Percentiles rank a stretch among this genome's conserved stretches.
phyloP scores from a whole-genome alignment of 2,113 vertebrate species.

The Mesitornis unicolor region DNA sequence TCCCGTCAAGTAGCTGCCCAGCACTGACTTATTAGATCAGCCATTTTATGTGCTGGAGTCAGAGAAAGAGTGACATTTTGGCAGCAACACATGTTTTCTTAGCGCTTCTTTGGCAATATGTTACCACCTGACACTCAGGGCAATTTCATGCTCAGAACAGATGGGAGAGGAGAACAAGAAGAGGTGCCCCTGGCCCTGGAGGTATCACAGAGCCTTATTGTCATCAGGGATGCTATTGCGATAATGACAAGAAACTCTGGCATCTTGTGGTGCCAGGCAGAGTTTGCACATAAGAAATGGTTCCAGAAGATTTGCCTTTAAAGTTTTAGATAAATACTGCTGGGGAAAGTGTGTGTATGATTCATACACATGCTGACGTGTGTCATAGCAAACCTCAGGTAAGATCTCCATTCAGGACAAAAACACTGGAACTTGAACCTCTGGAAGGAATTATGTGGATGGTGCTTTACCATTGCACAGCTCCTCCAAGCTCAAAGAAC shows the following conservation, averaged over 20 bases:
- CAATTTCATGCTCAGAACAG: not conserved
- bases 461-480: not conserved
- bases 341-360: not conserved
- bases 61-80: not conserved
- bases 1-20: not conserved
- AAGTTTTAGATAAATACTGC: not conserved
- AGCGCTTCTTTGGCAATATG: not conserved
- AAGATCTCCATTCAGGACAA: not conserved
- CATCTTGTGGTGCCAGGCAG: not conserved
- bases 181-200: not conserved
- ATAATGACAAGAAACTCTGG: not conserved
- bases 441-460: not conserved
- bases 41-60: not conserved
- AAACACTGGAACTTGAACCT: not conserved
- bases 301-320: not conserved
- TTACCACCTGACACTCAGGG: not conserved
- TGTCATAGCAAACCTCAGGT: not conserved
- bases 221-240: not conserved
- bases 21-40: not conserved
- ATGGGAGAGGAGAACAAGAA: not conserved
- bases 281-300: not conserved
- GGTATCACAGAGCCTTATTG: not conserved
- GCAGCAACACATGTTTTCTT: not conserved
- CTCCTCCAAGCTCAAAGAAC: not conserved
- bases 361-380: not conserved